phyloP scores from a whole-genome alignment of 2,888 invertebrate species.

The Pyrochroa serraticornis region DNA sequence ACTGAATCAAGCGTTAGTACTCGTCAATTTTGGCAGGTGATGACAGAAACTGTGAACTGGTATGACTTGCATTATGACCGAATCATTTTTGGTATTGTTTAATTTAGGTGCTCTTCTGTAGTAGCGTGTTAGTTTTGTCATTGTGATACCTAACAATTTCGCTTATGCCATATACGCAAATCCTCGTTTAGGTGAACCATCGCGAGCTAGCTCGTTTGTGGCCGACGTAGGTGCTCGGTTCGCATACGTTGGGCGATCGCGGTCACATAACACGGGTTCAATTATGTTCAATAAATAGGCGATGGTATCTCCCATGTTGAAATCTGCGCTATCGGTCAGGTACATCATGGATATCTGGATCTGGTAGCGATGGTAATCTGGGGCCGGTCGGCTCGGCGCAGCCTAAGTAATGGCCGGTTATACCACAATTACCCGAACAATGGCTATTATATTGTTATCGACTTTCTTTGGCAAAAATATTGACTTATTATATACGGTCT shows the following conservation, averaged over 20 bases:
- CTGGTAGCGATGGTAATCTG: constrained; percentile 53
- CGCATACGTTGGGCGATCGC: constrained; percentile 6
- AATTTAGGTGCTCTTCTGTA: no score
- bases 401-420: constrained; percentile 56
- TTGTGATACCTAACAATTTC: no score
- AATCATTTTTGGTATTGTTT: no score
- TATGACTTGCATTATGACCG: no score
- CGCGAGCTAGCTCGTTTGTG: neutral
- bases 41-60: no score
- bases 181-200: no score
- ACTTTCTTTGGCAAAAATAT: constrained; percentile 56
- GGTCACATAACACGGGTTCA: constrained; percentile 48
- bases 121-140: no score
- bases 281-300: constrained; percentile 56
- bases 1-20: no score
- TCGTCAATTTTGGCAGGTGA: no score
- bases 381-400: constrained; percentile 44
- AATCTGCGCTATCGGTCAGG: constrained; percentile 46
- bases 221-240: neutral
- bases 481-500: constrained; percentile 56
- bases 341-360: constrained; percentile 51
- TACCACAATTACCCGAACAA: constrained; percentile 59
- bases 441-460: constrained; percentile 59
- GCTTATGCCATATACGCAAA: no score
- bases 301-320: constrained; percentile 50